Conservation (phyloP, 2,113 vertebrate genomes). For the Phylloscopus trochilus region DNA sequence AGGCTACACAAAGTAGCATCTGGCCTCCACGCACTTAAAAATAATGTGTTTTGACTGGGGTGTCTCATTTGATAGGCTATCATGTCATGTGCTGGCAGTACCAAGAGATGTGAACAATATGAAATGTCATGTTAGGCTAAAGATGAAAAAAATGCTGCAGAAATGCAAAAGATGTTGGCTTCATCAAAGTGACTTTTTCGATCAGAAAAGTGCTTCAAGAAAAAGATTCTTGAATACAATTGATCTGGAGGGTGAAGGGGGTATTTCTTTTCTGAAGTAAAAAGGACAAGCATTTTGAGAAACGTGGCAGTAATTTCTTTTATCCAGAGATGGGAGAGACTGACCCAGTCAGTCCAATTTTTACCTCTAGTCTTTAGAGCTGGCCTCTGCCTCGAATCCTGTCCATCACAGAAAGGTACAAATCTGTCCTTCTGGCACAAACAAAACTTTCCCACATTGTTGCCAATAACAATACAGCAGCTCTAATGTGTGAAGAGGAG, state of each 20-base stretch:
- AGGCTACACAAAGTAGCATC: background rate
- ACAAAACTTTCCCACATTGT: background rate
- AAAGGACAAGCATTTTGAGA: background rate
- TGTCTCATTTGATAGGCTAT: slow-evolving; percentile 29
- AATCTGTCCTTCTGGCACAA: background rate
- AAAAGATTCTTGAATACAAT: background rate
- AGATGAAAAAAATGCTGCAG: slow-evolving; percentile 3
- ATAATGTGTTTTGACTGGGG: slow-evolving; percentile 47
- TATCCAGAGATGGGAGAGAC: background rate
- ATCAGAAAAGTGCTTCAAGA: background rate
- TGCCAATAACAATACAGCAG: background rate
- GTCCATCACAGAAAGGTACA: background rate
- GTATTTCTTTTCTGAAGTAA: background rate
- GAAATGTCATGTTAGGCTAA: slow-evolving; percentile 38
- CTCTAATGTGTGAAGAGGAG: background rate
- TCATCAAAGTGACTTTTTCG: background rate
- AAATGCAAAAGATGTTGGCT: slow-evolving; percentile 21
- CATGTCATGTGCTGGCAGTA: slow-evolving; percentile 39
- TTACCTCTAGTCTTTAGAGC: background rate
- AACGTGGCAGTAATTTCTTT: background rate
- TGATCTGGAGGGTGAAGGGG: background rate
- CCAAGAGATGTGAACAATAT: slow-evolving; percentile 45
- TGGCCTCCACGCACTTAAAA: slow-evolving; percentile 8
- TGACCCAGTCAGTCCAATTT: background rate
- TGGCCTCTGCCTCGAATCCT: background rate